phyloP scores from a whole-genome alignment of 2,797 vertebrate species.

The Gallirallus australis region DNA sequence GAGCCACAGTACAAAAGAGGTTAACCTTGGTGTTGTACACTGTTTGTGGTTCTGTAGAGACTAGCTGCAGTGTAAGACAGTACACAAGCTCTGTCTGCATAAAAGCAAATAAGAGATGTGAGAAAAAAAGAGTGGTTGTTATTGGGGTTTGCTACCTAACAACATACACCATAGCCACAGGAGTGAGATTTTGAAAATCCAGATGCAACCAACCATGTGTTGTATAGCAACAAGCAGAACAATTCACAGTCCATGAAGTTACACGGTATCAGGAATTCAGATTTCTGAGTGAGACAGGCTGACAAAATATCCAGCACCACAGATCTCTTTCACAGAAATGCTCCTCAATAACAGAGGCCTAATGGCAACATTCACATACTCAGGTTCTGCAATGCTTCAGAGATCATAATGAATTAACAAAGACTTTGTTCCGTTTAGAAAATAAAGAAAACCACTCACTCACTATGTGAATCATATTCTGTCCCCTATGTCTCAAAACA shows the following conservation, averaged over 20 bases:
- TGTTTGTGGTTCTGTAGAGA: background rate
- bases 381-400: background rate
- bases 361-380: background rate
- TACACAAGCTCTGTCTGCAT: background rate
- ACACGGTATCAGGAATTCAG: background rate
- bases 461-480: background rate
- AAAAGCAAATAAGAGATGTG: background rate
- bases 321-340: background rate
- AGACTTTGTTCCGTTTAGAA: background rate
- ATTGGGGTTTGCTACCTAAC: background rate
- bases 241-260: background rate
- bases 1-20: background rate
- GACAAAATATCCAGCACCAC: background rate
- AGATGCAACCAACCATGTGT: background rate
- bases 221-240: background rate
- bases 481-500: background rate
- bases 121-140: background rate
- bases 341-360: background rate
- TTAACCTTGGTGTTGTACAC: background rate
- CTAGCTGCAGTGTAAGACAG: background rate
- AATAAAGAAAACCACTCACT: background rate
- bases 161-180: background rate
- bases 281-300: background rate
- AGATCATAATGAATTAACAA: background rate
- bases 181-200: background rate